Base-by-base conservation (phyloP, 2,888 invertebrate genomes). In the Thumatha senex region DNA sequence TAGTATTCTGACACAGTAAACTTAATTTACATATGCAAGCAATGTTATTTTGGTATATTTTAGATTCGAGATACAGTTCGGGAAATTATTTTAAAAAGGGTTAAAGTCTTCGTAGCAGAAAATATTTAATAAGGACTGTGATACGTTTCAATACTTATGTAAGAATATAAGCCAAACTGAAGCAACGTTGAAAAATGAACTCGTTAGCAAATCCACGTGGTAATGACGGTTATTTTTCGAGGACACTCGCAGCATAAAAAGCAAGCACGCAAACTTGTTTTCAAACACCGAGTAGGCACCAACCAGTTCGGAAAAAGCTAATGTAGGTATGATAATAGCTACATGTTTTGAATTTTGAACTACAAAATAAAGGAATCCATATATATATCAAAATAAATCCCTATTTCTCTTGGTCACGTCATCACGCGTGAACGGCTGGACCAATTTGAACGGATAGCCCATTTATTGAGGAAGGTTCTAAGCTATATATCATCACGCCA, bases 221-320 rank as follows among this genome's bases (percentile, higher is more conserved):
- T 66, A 61, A 61, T 67, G 88, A 67, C 88, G 87, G 89, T 89
- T 89, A 88, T 80, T 78, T 87, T 83, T 89, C 88, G 84, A 89
- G 88, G 88, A 85, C 88, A 74, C 67, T 66, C 57, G 55, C 57
- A 63, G 63, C 67, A 61, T 70, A 86, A 87, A 87, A 88, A 88
- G 83, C 75, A 74, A 82, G 2, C 76, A 70, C 65, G 54, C 61
- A 68, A 79, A 88, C 86, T 79, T 58, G 83, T 86, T 88, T 67
- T 51, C 60, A 75, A 70, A 68, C 61, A 43, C 44, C 31, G 31
- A 31, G 31, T 35, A 12, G 13, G 56, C 46, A 50, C 48, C 56
- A 58, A 64, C 63, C 47, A 56, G 62, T 58, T 60, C 53, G 56
- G 59, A 65, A 57, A 74, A 73, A 71, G 70, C 72, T 68, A 58